A percentile compares a stretch with the other conserved stretches of the same genome.
Evolutionary conservation across 2,797 vertebrate species (phyloP).

Genomic region (Pangasius larnaudii): DNA sequence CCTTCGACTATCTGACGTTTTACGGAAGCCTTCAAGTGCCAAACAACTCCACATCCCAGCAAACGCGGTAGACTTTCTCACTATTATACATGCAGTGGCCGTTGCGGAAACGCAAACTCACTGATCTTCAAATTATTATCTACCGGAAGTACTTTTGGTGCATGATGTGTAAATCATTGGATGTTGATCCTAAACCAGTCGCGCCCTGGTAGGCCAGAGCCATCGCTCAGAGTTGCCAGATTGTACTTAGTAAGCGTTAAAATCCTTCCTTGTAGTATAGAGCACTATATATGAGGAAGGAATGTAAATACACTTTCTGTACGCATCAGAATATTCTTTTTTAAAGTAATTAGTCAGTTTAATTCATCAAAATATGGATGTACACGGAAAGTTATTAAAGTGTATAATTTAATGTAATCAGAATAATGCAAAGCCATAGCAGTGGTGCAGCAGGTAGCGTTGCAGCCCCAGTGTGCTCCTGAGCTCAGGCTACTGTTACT

Average conservation of each 20-base stretch:
- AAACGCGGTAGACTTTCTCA: background rate
- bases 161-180: background rate
- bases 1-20: background rate
- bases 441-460: no score
- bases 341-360: background rate
- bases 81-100: background rate
- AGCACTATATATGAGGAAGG: background rate
- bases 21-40: background rate
- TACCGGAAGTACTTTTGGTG: background rate
- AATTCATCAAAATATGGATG: background rate
- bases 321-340: background rate
- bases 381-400: background rate
- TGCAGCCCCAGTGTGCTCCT: background rate
- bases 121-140: background rate
- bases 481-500: background rate
- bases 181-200: background rate
- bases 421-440: background rate
- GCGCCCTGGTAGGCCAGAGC: background rate
- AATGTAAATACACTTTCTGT: background rate
- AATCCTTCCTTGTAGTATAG: background rate
- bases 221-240: constrained; percentile 14
- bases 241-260: background rate
- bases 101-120: background rate
- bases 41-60: background rate
- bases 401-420: background rate